A percentile compares a stretch with the other conserved stretches of the same genome.
Evolutionary conservation across 2,797 vertebrate species (phyloP).

Genomic region (Ara ararauna): DNA sequence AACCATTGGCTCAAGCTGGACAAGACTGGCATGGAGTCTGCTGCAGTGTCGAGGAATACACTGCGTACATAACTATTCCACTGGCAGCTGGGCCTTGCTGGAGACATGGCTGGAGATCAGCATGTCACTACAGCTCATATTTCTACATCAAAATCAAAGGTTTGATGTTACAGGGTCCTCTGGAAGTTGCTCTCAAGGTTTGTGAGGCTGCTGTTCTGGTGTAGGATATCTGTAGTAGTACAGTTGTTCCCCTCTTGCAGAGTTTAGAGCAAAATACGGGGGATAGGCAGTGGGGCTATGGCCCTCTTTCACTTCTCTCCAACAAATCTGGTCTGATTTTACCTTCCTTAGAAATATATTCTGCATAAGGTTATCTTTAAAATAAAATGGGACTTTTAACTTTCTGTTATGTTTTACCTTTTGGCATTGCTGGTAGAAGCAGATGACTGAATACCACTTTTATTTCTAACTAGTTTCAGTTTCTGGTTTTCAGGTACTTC

Average conservation of each 20-base stretch:
- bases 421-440: not conserved
- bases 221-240: not conserved
- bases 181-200: not conserved
- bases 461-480: not conserved
- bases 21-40: not conserved
- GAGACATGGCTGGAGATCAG: not conserved
- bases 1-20: not conserved
- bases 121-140: not conserved
- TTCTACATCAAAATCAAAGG: not conserved
- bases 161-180: not conserved
- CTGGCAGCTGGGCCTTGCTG: not conserved
- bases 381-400: not conserved
- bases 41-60: not conserved
- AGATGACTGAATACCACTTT: not conserved
- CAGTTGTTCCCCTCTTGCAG: not conserved
- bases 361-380: not conserved
- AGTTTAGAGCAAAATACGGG: not conserved
- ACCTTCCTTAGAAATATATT: not conserved
- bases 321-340: not conserved
- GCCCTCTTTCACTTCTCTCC: not conserved
- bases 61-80: rapidly evolving
- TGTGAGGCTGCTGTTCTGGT: not conserved
- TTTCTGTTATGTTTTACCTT: not conserved
- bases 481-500: not conserved
- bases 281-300: not conserved